Conservation (phyloP, 2,888 invertebrate species). For the Drosophila melanosoma region DNA sequence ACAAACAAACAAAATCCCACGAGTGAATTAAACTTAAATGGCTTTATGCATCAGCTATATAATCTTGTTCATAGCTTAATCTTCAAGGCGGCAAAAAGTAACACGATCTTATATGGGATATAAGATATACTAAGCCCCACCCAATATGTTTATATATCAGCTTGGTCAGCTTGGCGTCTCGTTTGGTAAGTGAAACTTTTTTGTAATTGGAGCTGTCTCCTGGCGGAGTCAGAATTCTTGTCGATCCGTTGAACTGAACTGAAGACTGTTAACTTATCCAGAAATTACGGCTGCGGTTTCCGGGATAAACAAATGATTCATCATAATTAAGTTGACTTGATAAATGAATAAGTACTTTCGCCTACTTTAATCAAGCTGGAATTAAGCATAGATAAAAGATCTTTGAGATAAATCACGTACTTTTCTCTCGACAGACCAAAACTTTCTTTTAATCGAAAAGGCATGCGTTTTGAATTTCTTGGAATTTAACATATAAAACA, state of each 20-base stretch:
- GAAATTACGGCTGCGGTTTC: constrained; percentile 13
- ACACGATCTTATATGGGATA: constrained; percentile 20
- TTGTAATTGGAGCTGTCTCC: constrained; percentile 55
- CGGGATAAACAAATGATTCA: constrained; percentile 40
- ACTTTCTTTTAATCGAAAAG: constrained; percentile 1
- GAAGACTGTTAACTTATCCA: constrained; percentile 6
- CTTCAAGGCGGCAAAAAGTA: constrained; percentile 19
- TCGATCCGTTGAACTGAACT: constrained; percentile 45
- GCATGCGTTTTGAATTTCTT: constrained; percentile 12
- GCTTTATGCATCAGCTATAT: constrained; percentile 39
- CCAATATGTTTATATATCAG: not conserved
- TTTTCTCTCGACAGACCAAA: not conserved
- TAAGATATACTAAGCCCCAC: not conserved
- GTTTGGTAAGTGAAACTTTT: constrained; percentile 43
- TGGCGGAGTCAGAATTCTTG: constrained; percentile 36
- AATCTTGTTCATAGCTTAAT: constrained; percentile 30
- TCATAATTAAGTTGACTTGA: constrained; percentile 21
- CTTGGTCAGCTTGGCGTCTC: constrained; percentile 25
- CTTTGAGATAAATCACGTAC: constrained; percentile 52
- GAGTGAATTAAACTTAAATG: constrained; percentile 74
- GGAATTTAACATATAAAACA: not conserved
- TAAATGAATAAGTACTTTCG: constrained; percentile 2
- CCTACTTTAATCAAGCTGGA: constrained; percentile 12
- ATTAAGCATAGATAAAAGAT: constrained; percentile 10
- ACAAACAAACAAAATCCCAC: constrained; percentile 61